phyloP scores from a whole-genome alignment of 2,888 invertebrate genomes.

The Gastracanthus pulcherrimus region DNA sequence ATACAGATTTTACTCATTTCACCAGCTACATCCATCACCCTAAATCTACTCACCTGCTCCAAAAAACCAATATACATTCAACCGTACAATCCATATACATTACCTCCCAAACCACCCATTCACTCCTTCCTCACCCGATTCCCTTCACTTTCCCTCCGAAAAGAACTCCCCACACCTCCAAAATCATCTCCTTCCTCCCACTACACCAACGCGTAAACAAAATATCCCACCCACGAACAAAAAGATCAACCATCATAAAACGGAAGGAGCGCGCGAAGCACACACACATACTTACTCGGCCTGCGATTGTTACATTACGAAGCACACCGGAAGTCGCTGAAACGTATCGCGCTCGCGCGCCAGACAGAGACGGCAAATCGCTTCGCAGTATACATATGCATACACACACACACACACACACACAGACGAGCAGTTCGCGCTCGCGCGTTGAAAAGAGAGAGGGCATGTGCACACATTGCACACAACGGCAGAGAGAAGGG shows the following conservation, averaged over 20 bases:
- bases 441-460: background rate
- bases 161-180: background rate
- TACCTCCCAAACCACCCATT: too few relatives aligned
- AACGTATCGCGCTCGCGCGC: slow-evolving; percentile 30
- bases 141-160: background rate
- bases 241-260: background rate
- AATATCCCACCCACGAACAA: background rate
- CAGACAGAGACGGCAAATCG: background rate
- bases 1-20: too few relatives aligned
- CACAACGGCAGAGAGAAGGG: slow-evolving; percentile 44
- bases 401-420: slow-evolving; percentile 10
- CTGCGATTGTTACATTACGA: slow-evolving; percentile 9
- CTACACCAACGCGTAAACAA: too few relatives aligned
- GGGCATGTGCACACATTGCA: background rate
- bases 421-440: background rate
- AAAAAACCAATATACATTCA: background rate
- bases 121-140: too few relatives aligned
- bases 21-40: too few relatives aligned
- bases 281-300: background rate
- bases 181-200: background rate
- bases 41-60: too few relatives aligned
- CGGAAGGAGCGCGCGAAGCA: background rate
- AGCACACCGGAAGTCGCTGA: slow-evolving; percentile 43
- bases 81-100: background rate
- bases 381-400: background rate